Conservation (phyloP, 2,888 invertebrate genomes). For the Hydraecia micacea region DNA sequence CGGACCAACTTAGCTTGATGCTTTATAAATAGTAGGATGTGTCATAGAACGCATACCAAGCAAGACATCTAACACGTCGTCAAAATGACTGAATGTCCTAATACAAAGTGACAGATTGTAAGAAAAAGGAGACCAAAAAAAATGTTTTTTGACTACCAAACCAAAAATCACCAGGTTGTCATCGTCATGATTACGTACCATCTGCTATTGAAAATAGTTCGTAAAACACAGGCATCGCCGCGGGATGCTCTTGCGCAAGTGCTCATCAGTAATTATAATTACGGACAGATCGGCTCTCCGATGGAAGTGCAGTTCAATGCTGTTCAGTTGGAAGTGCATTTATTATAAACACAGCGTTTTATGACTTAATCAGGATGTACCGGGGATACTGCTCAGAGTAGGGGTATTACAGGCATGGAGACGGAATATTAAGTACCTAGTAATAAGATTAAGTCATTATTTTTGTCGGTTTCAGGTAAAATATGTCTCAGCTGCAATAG, state of each 20-base stretch:
- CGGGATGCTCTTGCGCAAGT: constrained; percentile 27
- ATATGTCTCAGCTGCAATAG: no score
- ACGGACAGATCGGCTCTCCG: constrained; percentile 17
- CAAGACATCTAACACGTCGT: no score
- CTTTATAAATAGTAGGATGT: no score
- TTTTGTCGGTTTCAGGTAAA: background rate
- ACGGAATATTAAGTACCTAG: constrained; percentile 22
- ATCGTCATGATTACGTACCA: constrained; percentile 21
- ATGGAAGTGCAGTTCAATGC: background rate
- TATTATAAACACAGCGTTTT: constrained; percentile 51
- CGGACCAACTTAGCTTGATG: no score
- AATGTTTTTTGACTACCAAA: background rate
- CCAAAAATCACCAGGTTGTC: background rate
- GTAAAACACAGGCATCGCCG: constrained; percentile 23
- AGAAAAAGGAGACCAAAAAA: no score
- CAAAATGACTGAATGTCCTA: no score
- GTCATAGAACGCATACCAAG: no score
- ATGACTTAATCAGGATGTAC: constrained; percentile 43
- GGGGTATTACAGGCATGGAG: background rate
- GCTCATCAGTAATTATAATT: constrained; percentile 53
- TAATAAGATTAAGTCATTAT: constrained; percentile 26
- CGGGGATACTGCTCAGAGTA: background rate
- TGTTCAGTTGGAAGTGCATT: constrained; percentile 43
- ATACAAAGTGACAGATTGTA: no score
- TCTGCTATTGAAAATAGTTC: constrained; percentile 9